Percentiles rank a stretch among this genome's conserved stretches.
Evolutionary conservation across 2,113 vertebrate genomes (phyloP).

Genomic region (Pachypanchax playfairii): DNA sequence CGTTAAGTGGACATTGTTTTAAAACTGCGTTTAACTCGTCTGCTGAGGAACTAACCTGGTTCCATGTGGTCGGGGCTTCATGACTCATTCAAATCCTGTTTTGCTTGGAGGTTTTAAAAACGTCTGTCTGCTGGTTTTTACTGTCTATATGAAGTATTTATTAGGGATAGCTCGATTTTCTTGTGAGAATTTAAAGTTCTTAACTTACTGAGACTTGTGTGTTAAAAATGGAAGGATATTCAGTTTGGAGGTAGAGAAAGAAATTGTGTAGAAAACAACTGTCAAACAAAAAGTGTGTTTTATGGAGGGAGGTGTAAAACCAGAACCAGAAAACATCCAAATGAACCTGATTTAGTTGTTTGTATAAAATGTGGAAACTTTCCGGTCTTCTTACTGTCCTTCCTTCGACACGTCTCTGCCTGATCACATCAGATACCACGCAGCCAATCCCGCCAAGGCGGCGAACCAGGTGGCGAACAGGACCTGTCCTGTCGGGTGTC

Average conservation of each 20-base stretch:
- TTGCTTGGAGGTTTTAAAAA: not conserved
- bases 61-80: too few relatives aligned
- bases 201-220: not conserved
- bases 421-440: slow-evolving; percentile 92
- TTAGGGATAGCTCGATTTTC: not conserved
- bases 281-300: not conserved
- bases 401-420: not conserved
- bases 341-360: slow-evolving; percentile 20
- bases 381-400: slow-evolving; percentile 14
- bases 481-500: slow-evolving; percentile 86
- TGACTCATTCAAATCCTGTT: not conserved
- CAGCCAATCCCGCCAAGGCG: slow-evolving; percentile 81
- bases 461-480: slow-evolving; percentile 85
- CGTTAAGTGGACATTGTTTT: too few relatives aligned
- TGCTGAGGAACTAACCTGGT: not conserved
- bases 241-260: slow-evolving; percentile 47
- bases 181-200: not conserved
- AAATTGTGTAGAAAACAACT: slow-evolving; percentile 1
- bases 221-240: slow-evolving; percentile 19
- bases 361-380: slow-evolving; percentile 14
- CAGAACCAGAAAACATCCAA: slow-evolving; percentile 6
- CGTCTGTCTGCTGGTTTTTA: not conserved
- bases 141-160: not conserved
- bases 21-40: not conserved
- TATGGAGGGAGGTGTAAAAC: slow-evolving; percentile 11